Evolutionary conservation across 1,140 invertebrate species (phyloP).

Genomic region (Onthophagus taurus): DNA sequence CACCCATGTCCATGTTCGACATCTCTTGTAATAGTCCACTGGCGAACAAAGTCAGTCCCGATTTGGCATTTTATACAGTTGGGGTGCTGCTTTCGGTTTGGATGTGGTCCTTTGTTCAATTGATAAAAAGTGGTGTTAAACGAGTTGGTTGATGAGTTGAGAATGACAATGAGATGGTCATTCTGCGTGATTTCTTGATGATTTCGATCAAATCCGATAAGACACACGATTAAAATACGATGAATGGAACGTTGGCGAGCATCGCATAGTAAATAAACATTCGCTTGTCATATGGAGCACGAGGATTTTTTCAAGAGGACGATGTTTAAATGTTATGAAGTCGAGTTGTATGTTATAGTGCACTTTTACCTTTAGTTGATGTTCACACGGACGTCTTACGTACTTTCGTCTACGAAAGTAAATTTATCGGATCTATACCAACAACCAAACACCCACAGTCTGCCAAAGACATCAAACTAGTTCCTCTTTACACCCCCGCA

Average conservation of each 20-base stretch:
- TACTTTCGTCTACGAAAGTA: neutral
- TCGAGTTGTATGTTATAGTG: neutral
- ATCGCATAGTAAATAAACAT: slow-evolving; percentile 14
- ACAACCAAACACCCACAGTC: slow-evolving; percentile 1
- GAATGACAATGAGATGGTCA: neutral
- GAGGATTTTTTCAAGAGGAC: slow-evolving; percentile 3
- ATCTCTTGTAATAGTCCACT: slow-evolving; percentile 3
- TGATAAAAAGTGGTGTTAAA: neutral
- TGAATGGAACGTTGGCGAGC: slow-evolving; percentile 10
- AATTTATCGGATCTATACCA: slow-evolving; percentile 1
- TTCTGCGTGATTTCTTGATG: neutral
- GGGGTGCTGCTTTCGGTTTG: too few species aligned
- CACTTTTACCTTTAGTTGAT: neutral
- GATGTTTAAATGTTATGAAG: slow-evolving; percentile 4
- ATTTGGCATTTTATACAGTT: too few species aligned
- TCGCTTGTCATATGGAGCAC: slow-evolving; percentile 12
- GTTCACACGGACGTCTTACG: neutral
- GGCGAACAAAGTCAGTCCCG: too few species aligned
- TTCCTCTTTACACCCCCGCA: slow-evolving; percentile 11
- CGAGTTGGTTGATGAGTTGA: neutral
- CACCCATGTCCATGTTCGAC: slow-evolving; percentile 37
- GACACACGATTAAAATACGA: slow-evolving; percentile 1
- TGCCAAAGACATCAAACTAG: neutral
- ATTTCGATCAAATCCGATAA: slow-evolving; percentile 4
- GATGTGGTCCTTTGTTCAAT: too few species aligned